Percentiles rank a stretch among this genome's conserved stretches.
Conservation (phyloP, 2,888 invertebrate species). For the Aleiodes alternator region DNA sequence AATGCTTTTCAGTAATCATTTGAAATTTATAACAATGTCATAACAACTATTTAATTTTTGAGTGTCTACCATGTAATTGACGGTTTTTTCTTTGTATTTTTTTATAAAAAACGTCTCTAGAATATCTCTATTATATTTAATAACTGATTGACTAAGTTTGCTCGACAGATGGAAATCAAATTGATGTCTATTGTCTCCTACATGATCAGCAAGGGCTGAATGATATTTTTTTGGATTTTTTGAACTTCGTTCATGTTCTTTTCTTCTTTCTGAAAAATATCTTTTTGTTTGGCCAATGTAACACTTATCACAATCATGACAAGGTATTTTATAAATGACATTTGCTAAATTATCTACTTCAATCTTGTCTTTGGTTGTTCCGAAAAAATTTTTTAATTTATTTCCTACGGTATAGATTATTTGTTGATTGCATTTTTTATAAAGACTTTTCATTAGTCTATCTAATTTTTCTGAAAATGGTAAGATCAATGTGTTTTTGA, state of each 20-base stretch:
- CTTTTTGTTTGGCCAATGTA: not conserved
- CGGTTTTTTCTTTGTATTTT: not conserved
- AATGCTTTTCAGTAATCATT: no score
- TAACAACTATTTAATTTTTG: not conserved
- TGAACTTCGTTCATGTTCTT: not conserved
- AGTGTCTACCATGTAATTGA: not conserved
- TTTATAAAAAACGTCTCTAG: not conserved
- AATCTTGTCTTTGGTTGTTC: not conserved
- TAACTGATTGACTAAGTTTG: not conserved
- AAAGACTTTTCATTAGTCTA: not conserved
- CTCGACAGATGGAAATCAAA: not conserved
- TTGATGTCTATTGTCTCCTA: not conserved
- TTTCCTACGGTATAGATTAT: not conserved
- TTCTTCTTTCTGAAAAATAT: not conserved
- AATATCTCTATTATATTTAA: not conserved
- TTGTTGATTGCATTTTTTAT: not conserved
- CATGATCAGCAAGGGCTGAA: not conserved
- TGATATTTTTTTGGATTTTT: not conserved
- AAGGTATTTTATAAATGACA: not conserved
- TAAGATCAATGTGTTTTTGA: not conserved
- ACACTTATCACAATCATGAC: not conserved
- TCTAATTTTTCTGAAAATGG: not conserved
- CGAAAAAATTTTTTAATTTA: not conserved
- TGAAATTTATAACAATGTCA: not conserved
- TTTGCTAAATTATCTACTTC: not conserved